Base-by-base conservation (phyloP, 1,140 invertebrate genomes). In the Bilobella aurantiaca region DNA sequence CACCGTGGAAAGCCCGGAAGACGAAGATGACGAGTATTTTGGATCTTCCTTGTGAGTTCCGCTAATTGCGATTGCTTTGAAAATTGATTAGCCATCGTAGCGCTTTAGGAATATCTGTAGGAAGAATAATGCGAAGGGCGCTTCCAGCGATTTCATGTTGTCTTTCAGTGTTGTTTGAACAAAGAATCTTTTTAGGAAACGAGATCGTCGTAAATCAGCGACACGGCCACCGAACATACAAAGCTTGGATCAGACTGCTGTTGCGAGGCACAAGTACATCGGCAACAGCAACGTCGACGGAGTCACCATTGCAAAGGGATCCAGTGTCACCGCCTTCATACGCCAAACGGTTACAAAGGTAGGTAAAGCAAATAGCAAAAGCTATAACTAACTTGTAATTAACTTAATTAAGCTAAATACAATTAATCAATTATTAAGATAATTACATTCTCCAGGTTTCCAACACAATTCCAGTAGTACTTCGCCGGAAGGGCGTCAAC, bases 401-500 rank as follows among this genome's bases (percentile, higher is more conserved):
- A 3, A 34, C 28, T 21, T 28, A 28, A 5, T 3, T 21, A 59
- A 14, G 12, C 28, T 59, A 23, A 56, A n/a, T 12, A 5, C 12
- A 23, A 12, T 59, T 59, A 59, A 28, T 16, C 28, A 32, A 29
- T 14, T 3, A 16, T 62, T 62, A 12, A 25, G n/a, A 18, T 62
- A 3, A 12, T 31, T 3, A 34, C 25, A 27, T 30, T 62, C 53
- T 18, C 29, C 28, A 81, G 78, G 75, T 82, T 77, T 77, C 79
- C 5, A 34, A 37, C n/a, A 3, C n/a, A 56, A 74, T 82, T 63
- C 81, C 81, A 49, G 74, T 75, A 57, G 74, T 82, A 76, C 60
- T 83, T 71, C 77, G 77, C 62, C 82, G 80, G 68, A 84, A 84
- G 74, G 85, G 85, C 67, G 84, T 77, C 8, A 66, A 75, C 46